Base-by-base conservation (phyloP, 2,888 invertebrate species). In the Mystacides longicornis region DNA sequence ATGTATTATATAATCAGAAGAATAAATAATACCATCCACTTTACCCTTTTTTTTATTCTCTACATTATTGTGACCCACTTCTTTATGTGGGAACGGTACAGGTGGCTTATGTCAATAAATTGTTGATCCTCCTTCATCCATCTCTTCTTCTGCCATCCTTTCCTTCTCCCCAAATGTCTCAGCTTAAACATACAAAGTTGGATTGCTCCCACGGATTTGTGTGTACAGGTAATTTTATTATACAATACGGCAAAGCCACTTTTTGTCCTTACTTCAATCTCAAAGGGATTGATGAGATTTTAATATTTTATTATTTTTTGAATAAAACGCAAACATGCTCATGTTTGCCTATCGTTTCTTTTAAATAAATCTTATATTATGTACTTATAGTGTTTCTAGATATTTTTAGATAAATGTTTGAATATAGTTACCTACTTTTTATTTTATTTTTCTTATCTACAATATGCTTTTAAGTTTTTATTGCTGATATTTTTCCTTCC, bases 91-190 rank as follows among this genome's bases (percentile, higher is more conserved):
- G 37, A 37, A 37, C 16, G 4, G 4, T 16, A 37, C 37, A 37
- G 37, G 37, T 37, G 37, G 37, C 4, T 37, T 37, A n/a, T 37
- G 37, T 37, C 37, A 37, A 37, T 37, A 37, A 37, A 37, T 37
- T 37, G 37, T 37, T 37, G 37, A 37, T 37, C 37, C 37, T 14
- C 14, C 16, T 27, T 27, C 11, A 37, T 27, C 27, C 27, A 27
- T 27, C 27, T 27, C 27, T 7, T 7, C 7, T 27, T 27, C 27
- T 5, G 5, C 11, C 11, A 7, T 27, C 11, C 11, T 27, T 27
- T 27, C 11, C 27, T 37, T 37, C 16, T 37, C 14, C 37, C 16
- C 3, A n/a, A 16, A 37, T 14, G 37, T 37, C 14, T 37, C 14
- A 7, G n/a, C n/a, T n/a, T 3, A 37, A 37, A 37, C 16, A 37